Evolutionary conservation across 2,888 invertebrate species (phyloP), one percentile per base, ranked within the genome.

Genomic region (Chelonus formosanus): DNA sequence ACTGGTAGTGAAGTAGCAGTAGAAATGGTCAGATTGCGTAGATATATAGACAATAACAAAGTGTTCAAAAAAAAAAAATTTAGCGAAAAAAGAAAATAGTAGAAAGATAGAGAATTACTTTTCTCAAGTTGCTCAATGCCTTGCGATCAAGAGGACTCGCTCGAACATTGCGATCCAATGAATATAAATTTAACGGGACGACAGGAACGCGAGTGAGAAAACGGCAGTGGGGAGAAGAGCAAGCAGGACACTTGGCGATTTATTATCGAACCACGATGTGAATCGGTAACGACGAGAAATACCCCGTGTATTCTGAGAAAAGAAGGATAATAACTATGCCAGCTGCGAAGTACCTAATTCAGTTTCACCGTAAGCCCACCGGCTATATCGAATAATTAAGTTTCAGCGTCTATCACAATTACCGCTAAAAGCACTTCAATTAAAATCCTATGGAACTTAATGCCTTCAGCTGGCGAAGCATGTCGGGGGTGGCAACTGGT

Each of bases 351-450:
- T 67, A 72, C 67, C 70, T 71, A 72, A 73, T 71, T 72, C 67
- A 73, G 67, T 73, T 71, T 71, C 68, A 63, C 62, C 67, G 70
- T 68, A 67, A 63, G 65, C 65, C 67, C 68, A 70, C 72, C 65
- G 66, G 73, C 73, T 73, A 70, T 73, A 74, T 73, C 73, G 71
- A 72, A 74, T 74, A 76, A 73, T 76, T 74, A 77, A 76, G 73
- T 76, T 73, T 68, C 71, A 69, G 69, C 73, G 74, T 78, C 73
- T 73, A 75, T 78, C 77, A 76, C 73, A 75, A 75, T 77, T 77
- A 75, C 73, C 76, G 73, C 73, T 76, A 76, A 78, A 78, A 78
- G 78, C 78, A 75, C 73, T 78, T 76, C 74, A 75, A 77, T 77
- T 78, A 77, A 77, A 78, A 75, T 74, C 74, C 72, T 64, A 73